Percentiles rank a stretch among this genome's conserved stretches.
phyloP scores from a whole-genome alignment of 2,888 invertebrate species.

The Subacronicta megacephala region DNA sequence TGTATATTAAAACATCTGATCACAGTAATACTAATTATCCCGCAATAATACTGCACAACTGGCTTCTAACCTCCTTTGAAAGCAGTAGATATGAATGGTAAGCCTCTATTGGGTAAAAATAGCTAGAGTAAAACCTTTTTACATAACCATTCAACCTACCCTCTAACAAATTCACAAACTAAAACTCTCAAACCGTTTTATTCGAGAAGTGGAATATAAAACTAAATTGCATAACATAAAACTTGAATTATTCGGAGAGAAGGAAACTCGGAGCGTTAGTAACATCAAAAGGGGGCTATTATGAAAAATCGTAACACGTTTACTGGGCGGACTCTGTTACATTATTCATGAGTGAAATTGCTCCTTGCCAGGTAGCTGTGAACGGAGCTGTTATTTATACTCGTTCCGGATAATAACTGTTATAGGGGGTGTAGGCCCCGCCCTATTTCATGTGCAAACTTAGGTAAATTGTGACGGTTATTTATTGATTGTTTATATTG shows the following conservation, averaged over 20 bases:
- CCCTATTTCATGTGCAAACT: conserved; percentile 62
- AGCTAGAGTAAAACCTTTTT: background rate
- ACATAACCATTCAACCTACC: conserved; percentile 2
- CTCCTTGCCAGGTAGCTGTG: conserved; percentile 74
- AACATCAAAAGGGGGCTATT: conserved; percentile 85
- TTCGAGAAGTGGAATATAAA: conserved; percentile 66
- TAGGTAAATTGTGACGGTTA: conserved; percentile 52
- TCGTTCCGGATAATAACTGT: conserved; percentile 72
- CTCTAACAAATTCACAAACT: conserved; percentile 36
- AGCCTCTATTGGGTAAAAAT: no score
- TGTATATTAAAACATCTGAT: no score
- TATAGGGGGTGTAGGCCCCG: conserved; percentile 74
- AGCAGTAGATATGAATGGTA: no score
- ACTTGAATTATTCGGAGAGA: conserved; percentile 69
- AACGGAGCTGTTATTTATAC: conserved; percentile 79
- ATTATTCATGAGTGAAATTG: conserved; percentile 87
- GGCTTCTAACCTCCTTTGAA: no score
- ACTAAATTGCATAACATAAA: conserved; percentile 79
- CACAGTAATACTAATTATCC: no score
- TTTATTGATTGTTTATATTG: conserved; percentile 38
- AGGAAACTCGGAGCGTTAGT: conserved; percentile 57
- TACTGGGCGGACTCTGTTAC: conserved; percentile 83
- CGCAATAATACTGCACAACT: no score
- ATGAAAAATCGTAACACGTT: conserved; percentile 89
- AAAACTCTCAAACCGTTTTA: conserved; percentile 50